Base-by-base conservation (phyloP, 2,888 invertebrate species). In the Herminia tarsipennalis region DNA sequence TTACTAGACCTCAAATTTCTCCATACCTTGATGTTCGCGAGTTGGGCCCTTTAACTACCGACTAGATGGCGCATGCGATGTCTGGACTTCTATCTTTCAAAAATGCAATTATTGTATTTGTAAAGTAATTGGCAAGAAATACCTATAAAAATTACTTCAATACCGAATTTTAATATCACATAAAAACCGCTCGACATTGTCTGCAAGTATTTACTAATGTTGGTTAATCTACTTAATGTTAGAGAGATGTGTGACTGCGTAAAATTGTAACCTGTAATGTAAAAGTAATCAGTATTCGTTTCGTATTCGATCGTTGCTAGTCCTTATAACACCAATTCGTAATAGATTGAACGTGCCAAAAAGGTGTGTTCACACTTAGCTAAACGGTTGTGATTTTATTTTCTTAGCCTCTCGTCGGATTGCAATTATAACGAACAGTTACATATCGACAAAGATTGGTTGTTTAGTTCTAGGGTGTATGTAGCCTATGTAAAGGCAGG, bases 361-460 rank as follows among this genome's bases (percentile, higher is more conserved):
- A 64, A 3, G 61, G 56, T 53, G 60, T 53, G 58, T 62, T 54
- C 54, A 36, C 25, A 59, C 36, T 52, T 55, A 65, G 59, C 29
- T 33, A 37, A 64, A 73, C 72, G 83, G 85, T 86, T 87, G 85
- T 87, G 86, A 84, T 72, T n/a, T 75, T 57, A 63, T 75, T 60
- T 77, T 75, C 46, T 47, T 69, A 75, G 66, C 64, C 61, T 66
- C 55, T 66, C 55, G 62, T 38, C 52, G 47, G 41, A 42, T 57
- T 52, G 57, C 56, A 55, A 55, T 50, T 60, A 45, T 63, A 66
- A 69, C 61, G 62, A 73, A 78, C 76, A 67, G 69, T 73, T 78
- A 85, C 84, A 86, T 87, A 88, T 88, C 86, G 72, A 57, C 38
- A 65, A 74, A 69, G 54, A 70, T 70, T 61, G 70, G 73, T 78